Base-by-base conservation (phyloP, 1,140 invertebrate species). In the Sminthurides bifidus region DNA sequence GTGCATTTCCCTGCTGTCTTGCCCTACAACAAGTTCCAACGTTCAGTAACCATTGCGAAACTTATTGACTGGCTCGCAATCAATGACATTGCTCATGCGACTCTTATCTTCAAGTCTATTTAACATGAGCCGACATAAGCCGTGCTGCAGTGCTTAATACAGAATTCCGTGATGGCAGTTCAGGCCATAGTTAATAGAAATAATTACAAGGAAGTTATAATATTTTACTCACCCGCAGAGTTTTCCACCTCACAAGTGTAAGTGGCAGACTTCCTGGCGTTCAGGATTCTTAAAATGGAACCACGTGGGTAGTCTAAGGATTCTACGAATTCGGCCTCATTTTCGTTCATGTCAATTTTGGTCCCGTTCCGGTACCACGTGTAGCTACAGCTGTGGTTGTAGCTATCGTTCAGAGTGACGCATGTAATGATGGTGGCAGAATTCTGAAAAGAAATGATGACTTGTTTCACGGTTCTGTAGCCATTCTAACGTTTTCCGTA, bases 271-370 rank as follows among this genome's bases (percentile, higher is more conserved):
- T 21, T n/a, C 27, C 52, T 29, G 12, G 58, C 54, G 51, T 31
- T 44, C 8, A 58, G 24, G 46, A 63, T 55, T 46, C 61, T 19
- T 12, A 63, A 37, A 30, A 63, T 23, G 17, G 33, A 31, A 45
- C 61, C 61, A 27, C 48, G 52, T 14, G 61, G 61, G 52, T 54
- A 52, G 5, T 59, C 26, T n/a, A 57, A 43, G 33, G 59, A 57
- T 19, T 49, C 46, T 4, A 56, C 51, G 21, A 59, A 44, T 40
- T 51, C 59, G 19, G 31, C 23, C 14, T 15, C 37, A 31, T 45
- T 56, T 26, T 17, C 8, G 23, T 5, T 27, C 24, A 49, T 21
- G 5, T 41, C 38, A 6, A 54, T 27, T 26, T 17, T 27, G n/a
- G 40, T n/a, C 3, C 31, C 41, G 26, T 50, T 23, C 29, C 31